Conservation (phyloP, 1,140 invertebrate species). For the Neodiprion pinetum region DNA sequence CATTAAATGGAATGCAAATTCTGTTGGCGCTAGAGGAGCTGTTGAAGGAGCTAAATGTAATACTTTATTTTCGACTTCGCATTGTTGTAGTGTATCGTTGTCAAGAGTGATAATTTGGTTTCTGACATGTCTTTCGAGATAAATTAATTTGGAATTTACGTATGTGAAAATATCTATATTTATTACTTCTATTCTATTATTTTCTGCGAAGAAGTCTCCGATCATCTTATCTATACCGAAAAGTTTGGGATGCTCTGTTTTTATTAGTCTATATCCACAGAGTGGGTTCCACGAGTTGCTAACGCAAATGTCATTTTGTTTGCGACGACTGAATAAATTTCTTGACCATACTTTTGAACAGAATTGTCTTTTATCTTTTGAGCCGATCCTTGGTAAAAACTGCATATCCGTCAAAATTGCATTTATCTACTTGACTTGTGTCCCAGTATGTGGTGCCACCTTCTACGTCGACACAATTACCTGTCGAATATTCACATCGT, state of each 20-base stretch:
- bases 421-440: not conserved
- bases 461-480: no score
- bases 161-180: not conserved
- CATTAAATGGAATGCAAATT: not conserved
- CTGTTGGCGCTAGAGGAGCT: not conserved
- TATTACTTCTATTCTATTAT: not conserved
- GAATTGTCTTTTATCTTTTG: not conserved
- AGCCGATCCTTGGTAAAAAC: not conserved
- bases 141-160: not conserved
- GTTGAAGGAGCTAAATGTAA: not conserved
- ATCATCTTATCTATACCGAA: not conserved
- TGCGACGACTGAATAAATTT: not conserved
- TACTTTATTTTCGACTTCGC: not conserved
- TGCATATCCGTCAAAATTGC: not conserved
- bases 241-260: not conserved
- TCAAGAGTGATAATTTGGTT: not conserved
- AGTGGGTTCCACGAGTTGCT: not conserved
- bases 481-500: not conserved
- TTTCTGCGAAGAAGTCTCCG: not conserved
- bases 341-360: not conserved
- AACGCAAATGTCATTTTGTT: not conserved
- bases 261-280: not conserved
- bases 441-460: not conserved
- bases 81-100: not conserved
- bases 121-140: not conserved